Percentiles rank a stretch among this genome's conserved stretches.
Conservation (phyloP, 2,797 vertebrate species). For the Lerista edwardsae region DNA sequence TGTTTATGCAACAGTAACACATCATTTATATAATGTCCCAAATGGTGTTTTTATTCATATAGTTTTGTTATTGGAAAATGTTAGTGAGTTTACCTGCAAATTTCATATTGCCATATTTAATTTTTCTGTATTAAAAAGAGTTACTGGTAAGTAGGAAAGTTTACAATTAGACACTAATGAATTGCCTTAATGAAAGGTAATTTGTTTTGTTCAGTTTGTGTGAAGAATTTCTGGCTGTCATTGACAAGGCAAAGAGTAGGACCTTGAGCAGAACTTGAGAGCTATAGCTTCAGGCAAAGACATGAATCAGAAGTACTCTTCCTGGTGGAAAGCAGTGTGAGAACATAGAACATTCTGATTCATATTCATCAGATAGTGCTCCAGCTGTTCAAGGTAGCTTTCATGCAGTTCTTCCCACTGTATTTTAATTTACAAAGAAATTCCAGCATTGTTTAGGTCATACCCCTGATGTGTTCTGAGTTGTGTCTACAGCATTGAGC, state of each 20-base stretch:
- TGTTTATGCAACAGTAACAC: background rate
- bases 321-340: background rate
- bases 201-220: background rate
- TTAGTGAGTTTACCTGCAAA: background rate
- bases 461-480: background rate
- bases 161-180: slow-evolving; percentile 15
- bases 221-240: slow-evolving; percentile 3
- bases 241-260: background rate
- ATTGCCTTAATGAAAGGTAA: background rate
- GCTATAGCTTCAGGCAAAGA: background rate
- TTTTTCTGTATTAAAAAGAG: background rate
- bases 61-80: background rate
- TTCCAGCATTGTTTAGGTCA: background rate
- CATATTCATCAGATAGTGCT: background rate
- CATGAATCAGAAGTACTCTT: background rate
- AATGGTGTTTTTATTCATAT: background rate
- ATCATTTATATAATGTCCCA: background rate
- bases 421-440: background rate
- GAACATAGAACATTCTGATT: background rate
- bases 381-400: background rate
- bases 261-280: slow-evolving; percentile 1
- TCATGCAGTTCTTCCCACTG: too few species aligned
- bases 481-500: background rate
- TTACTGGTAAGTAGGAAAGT: background rate
- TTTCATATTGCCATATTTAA: background rate